Conservation (phyloP, 2,113 vertebrate species). For the Pontoporia blainvillei region DNA sequence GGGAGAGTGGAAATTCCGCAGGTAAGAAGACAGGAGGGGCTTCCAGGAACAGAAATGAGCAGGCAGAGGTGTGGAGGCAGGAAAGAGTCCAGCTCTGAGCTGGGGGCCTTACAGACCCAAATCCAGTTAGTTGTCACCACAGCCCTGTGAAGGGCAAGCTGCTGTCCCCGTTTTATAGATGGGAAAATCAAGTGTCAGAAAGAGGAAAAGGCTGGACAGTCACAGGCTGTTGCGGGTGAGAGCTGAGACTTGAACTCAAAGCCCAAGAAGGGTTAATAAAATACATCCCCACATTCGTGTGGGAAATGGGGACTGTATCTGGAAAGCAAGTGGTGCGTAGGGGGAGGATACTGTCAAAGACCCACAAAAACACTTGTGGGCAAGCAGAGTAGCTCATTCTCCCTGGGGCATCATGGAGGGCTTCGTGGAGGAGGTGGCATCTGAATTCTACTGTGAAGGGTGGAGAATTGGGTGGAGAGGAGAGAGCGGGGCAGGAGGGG, state of each 20-base stretch:
- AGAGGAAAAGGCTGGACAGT: neutral
- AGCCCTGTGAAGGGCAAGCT: neutral
- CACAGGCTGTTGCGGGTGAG: neutral
- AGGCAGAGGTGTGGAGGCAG: neutral
- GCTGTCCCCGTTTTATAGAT: neutral
- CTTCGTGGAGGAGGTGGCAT: neutral
- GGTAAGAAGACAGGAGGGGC: neutral
- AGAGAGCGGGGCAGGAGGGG: neutral
- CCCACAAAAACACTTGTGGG: neutral
- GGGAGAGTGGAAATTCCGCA: neutral
- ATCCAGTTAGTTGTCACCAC: neutral
- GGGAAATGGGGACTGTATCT: neutral
- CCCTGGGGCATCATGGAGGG: too few relatives aligned
- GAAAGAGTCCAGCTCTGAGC: neutral
- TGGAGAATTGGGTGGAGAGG: neutral
- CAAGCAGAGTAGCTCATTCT: neutral
- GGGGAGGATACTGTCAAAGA: neutral
- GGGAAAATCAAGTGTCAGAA: neutral
- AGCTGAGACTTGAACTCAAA: neutral
- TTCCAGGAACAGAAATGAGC: neutral
- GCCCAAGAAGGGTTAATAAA: neutral
- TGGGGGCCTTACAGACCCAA: neutral
- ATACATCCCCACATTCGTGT: neutral
- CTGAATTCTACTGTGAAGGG: neutral
- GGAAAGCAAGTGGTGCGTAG: neutral